phyloP scores from a whole-genome alignment of 2,113 vertebrate species.

The Illadopsis cleaveri region DNA sequence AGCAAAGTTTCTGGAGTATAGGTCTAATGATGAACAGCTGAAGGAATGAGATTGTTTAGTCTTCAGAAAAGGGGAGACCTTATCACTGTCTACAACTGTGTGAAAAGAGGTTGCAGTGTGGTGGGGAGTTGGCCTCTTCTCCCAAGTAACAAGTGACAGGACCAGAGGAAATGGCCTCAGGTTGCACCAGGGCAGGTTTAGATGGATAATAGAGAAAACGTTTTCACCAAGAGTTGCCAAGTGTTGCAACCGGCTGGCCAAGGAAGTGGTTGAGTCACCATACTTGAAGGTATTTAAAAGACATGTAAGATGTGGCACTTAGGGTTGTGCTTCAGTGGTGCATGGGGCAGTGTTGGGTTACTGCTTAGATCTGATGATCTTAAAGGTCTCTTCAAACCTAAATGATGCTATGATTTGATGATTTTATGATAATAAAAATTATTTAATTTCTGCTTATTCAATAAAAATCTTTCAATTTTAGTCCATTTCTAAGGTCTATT shows the following conservation, averaged over 20 bases:
- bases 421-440: not conserved
- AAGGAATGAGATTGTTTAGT: not conserved
- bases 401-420: not conserved
- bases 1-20: no score
- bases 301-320: not conserved
- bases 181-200: not conserved
- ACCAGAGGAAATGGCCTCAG: not conserved
- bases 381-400: not conserved
- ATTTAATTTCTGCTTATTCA: not conserved
- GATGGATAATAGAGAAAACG: not conserved
- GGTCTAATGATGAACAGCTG: not conserved
- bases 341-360: not conserved
- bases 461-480: not conserved
- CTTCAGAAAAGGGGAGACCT: not conserved
- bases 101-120: not conserved
- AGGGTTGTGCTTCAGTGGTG: no score
- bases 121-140: accelerated
- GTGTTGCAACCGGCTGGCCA: not conserved
- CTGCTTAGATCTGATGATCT: not conserved
- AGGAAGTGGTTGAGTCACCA: not conserved
- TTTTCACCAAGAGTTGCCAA: not conserved
- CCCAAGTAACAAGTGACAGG: not conserved
- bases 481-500: not conserved
- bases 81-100: not conserved
- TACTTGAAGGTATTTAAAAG: not conserved